Evolutionary conservation across 2,888 invertebrate species (phyloP).

Genomic region (Lamproptera curius): DNA sequence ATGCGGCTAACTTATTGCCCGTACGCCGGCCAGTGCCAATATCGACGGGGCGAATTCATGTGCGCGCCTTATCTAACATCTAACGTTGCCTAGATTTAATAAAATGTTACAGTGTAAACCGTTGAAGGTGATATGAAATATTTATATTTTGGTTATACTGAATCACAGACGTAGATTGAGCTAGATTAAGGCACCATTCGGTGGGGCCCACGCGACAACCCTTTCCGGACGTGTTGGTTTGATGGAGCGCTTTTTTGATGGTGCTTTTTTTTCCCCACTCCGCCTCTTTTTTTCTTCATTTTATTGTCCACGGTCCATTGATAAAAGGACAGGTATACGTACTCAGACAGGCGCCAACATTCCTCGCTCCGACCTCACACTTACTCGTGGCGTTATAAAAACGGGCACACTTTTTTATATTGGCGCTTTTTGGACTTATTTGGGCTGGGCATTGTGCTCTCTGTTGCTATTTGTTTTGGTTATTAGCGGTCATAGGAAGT

Average conservation of each 20-base stretch:
- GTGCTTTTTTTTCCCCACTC: slow-evolving; percentile 43
- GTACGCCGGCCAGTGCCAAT: slow-evolving; percentile 34
- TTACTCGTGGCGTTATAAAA: slow-evolving; percentile 72
- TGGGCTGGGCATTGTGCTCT: slow-evolving; percentile 67
- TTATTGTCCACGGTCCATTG: slow-evolving; percentile 74
- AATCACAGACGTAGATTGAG: no score
- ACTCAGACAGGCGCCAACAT: slow-evolving; percentile 79
- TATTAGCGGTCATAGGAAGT: slow-evolving; percentile 75
- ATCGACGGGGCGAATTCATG: slow-evolving; percentile 26
- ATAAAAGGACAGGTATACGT: slow-evolving; percentile 78
- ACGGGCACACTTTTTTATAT: slow-evolving; percentile 74
- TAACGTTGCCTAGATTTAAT: no score
- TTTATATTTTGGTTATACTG: no score
- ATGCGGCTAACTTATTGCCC: slow-evolving; percentile 60
- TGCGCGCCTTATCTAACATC: no score
- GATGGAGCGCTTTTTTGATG: slow-evolving; percentile 75
- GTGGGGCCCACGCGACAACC: slow-evolving; percentile 54
- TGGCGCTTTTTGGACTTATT: slow-evolving; percentile 74
- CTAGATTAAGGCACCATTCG: no score
- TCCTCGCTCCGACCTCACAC: slow-evolving; percentile 77
- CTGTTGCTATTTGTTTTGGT: slow-evolving; percentile 74
- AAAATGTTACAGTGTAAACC: no score
- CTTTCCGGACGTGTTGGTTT: slow-evolving; percentile 69
- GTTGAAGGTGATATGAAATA: no score
- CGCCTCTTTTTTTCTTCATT: slow-evolving; percentile 46